Base-by-base conservation (phyloP, 2,113 vertebrate species). In the Eurystomus gularis region DNA sequence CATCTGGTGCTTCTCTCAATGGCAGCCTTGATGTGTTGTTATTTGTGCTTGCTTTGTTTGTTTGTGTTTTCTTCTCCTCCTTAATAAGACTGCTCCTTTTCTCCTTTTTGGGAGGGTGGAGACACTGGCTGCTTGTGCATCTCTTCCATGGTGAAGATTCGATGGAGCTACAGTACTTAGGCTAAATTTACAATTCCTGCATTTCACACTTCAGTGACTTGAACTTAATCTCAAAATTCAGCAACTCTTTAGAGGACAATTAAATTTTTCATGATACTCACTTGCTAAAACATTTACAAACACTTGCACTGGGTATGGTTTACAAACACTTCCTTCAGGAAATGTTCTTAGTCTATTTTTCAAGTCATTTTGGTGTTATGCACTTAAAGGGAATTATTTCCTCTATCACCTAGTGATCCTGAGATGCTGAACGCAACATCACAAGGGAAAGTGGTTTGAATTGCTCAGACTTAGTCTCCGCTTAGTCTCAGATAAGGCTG, bases 211-310 rank as follows among this genome's bases (percentile, higher is more conserved):
- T 68, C 77, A 71, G 23, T 68, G 51, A 55, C 37, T 92, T 82
- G 64, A 88, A 86, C 90, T 90, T 89, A 87, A 88, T 77, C 80
- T 84, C 70, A 77, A 91, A 84, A 94, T 86, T 76, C 55, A 80
- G 42, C 20, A 88, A 24, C 51, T 71, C 48, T 79, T 79, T 31
- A 76, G 69, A 89, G n/a, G 86, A 91, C 42, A 71, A 80, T 65
- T 68, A 51, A 17, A 42, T 52, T 79, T 86, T 88, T 79, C 58
- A 31, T 57, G 75, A 64, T 15, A 90, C 35, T 64, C 4, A 48
- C 84, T 92, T 66, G 16, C 65, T 93, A 75, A 86, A 86, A 64
- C 48, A 26, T 69, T 57, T 72, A 52, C 51, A 42, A 78, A 8
- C 31, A 18, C 71, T 95, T 93, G 51, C 20, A 49, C 19, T 21